Evolutionary conservation across 2,888 invertebrate species (phyloP), one percentile per base, ranked within the genome.

Genomic region (Folsomia candida): DNA sequence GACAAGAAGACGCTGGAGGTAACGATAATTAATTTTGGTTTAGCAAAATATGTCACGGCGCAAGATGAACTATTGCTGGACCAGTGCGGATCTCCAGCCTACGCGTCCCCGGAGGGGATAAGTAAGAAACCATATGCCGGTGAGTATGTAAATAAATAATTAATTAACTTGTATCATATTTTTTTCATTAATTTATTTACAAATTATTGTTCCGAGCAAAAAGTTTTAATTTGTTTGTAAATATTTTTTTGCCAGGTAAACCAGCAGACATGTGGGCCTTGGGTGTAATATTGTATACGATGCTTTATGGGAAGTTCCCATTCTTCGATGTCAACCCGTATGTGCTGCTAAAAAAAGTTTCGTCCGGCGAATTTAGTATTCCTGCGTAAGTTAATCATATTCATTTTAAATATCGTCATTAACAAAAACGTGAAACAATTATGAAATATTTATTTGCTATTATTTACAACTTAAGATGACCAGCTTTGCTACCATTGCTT

Each of bases 231-330:
- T 37, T 9, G 14, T 37, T 37, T 37, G 37, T 37, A n/a, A n/a
- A n/a, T 37, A 9, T 37, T 9, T 9, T 9, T 37, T 37, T 9
- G 4, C 26, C 72, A 84, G 84, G 83, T 20, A 91, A 91, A 82
- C 91, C 91, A 0, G 90, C 90, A 0, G 92, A 91, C 81, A 90
- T 91, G 90, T 92, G 92, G 92, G 90, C 91, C 0, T 81, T 91
- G 1, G 92, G 91, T 0, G 91, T 91, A 22, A 89, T 91, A 0
- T 83, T 91, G 0, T 91, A 89, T 82, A 91, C 91, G 0, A 90
- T 91, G 90, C 83, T 91, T 14, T 91, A 89, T 81, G 91, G 91
- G 0, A 90, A 91, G 84, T 91, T 91, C 81, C 92, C 91, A 0
- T 92, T 91, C 85, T 91, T 90, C 80, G 91, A 91, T 81, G 88